Conservation (phyloP, 2,888 invertebrate genomes). For the Netelia virgata region DNA sequence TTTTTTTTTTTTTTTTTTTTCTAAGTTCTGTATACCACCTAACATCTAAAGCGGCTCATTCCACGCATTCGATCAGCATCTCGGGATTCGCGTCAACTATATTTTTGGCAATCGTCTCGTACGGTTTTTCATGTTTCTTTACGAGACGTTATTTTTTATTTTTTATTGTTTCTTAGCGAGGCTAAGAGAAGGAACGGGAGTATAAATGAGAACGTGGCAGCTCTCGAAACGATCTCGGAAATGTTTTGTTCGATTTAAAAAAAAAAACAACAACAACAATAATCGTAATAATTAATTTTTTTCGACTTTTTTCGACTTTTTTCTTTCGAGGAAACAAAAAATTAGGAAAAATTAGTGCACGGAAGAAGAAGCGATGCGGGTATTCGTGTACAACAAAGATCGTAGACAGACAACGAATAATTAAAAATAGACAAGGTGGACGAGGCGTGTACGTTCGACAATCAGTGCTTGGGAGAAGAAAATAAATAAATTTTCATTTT, state of each 20-base stretch:
- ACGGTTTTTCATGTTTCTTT: slow-evolving; percentile 16
- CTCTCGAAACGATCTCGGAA: slow-evolving; percentile 16
- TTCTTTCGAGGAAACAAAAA: too few species aligned
- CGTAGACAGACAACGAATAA: too few species aligned
- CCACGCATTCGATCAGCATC: slow-evolving; percentile 83
- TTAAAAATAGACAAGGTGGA: not conserved
- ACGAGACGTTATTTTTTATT: slow-evolving; percentile 3
- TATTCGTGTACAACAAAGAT: too few species aligned
- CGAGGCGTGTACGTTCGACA: not conserved
- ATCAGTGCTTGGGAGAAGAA: not conserved
- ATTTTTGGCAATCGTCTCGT: slow-evolving; percentile 48
- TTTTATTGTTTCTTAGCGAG: slow-evolving; percentile 29
- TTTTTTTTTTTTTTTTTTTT: slow-evolving; percentile 74
- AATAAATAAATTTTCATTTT: slow-evolving; percentile 23
- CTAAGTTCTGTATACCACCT: slow-evolving; percentile 85
- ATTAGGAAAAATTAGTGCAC: too few species aligned
- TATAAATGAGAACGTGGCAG: slow-evolving; percentile 3
- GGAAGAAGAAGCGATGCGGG: not conserved
- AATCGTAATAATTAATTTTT: not conserved
- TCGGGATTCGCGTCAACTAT: slow-evolving; percentile 69
- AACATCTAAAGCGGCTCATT: slow-evolving; percentile 85
- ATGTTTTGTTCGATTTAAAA: not conserved
- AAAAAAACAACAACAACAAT: too few species aligned
- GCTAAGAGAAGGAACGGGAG: slow-evolving; percentile 13
- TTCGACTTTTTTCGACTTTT: too few species aligned